Base-by-base conservation (phyloP, 1,140 invertebrate species). In the Hylaeus volcanicus region DNA sequence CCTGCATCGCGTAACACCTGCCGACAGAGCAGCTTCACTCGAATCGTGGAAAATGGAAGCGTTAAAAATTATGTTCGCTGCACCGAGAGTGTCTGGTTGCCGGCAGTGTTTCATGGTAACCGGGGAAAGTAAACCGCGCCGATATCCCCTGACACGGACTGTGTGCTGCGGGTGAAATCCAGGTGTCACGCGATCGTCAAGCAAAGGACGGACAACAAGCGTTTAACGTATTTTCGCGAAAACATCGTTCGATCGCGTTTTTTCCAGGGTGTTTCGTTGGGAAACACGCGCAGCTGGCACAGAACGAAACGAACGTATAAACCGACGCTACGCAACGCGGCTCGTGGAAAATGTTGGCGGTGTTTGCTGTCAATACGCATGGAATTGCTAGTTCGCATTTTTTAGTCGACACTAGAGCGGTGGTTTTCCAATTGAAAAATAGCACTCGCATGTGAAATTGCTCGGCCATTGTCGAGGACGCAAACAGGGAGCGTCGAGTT, bases 151-250 rank as follows among this genome's bases (percentile, higher is more conserved):
- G 65, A n/a, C n/a, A n/a, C n/a, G 64, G 14, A 64, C 11, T n/a
- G 26, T n/a, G 39, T 9, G 15, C 26, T 37, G 6, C 11, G 45
- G 56, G 51, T 43, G 58, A 70, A 77, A 77, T 68, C 75, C 45
- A 0, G 26, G 55, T 63, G 66, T 77, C 66, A 71, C 66, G 55
- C 66, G 75, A 77, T 70, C 66, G 66, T 71, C 66, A 39, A 48
- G 9, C 66, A 11, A 53, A 48, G 75, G 43, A 41, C 56, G 26
- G 75, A 58, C 51, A 77, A 77, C 75, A 77, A 43, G 56, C 75
- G 75, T 71, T 77, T 77, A 77, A 71, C 66, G 75, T 77, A 71
- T 77, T 77, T 77, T 77, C 75, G 66, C 37, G 75, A 51, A 70
- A 77, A 77, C 75, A 77, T 51, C 66, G 56, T 56, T 70, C 12